Percentiles rank a stretch among this genome's conserved stretches.
Evolutionary conservation across 2,113 vertebrate species (phyloP).

Genomic region (Eptesicus fuscus): DNA sequence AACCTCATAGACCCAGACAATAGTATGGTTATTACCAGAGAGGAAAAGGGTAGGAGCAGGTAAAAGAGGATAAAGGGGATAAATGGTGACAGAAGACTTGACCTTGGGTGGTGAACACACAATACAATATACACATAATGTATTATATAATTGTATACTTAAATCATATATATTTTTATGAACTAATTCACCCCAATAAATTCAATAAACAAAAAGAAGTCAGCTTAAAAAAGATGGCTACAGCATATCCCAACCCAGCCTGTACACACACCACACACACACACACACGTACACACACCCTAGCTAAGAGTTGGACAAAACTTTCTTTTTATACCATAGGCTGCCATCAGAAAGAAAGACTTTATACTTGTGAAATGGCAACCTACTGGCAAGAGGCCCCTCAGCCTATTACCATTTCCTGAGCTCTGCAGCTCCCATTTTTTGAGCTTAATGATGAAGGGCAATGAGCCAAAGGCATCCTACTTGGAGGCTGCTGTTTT

Average conservation of each 20-base stretch:
- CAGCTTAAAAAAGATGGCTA: background rate
- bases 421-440: background rate
- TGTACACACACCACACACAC: background rate
- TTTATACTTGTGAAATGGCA: constrained; percentile 33
- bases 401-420: background rate
- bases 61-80: background rate
- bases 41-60: too few species aligned
- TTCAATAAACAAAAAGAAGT: background rate
- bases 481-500: background rate
- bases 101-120: background rate
- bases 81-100: background rate
- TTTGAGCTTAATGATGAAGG: constrained; percentile 56
- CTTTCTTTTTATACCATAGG: background rate
- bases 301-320: background rate
- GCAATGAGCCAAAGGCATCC: background rate
- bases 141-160: background rate
- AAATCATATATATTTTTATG: background rate
- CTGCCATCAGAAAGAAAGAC: background rate
- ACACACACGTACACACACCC: background rate
- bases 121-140: background rate
- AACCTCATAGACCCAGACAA: background rate
- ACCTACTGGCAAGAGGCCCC: background rate
- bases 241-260: background rate
- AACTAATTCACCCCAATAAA: background rate
- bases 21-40: background rate